These are phyloP conservation scores for Lepidothrix coronata DNA, from an alignment of 2,113 vertebrate genomes.

Conservation along the genomic window DNA sequence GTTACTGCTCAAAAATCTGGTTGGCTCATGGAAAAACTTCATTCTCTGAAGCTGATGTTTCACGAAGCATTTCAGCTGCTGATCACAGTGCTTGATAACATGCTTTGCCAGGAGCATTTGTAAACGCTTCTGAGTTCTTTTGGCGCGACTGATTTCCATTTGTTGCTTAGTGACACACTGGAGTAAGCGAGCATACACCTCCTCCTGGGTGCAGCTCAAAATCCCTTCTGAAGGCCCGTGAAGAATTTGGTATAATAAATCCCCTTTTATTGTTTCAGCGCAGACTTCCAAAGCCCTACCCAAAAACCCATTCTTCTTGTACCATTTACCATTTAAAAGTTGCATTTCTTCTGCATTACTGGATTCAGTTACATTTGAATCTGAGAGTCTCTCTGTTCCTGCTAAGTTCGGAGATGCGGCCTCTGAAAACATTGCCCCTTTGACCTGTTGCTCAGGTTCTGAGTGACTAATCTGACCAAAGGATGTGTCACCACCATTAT, in stretches of 20 bases:
- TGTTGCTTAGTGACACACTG: conserved; percentile 79
- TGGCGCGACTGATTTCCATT: conserved; percentile 75
- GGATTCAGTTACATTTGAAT: conserved; percentile 61
- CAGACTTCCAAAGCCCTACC: conserved; percentile 58
- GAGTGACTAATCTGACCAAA: conserved; percentile 69
- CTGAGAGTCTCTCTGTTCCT: conserved; percentile 57
- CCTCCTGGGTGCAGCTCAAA: conserved; percentile 45
- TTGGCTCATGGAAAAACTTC: conserved; percentile 58
- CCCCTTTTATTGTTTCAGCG: conserved; percentile 58
- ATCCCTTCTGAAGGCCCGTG: conserved; percentile 48
- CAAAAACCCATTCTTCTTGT: conserved; percentile 68
- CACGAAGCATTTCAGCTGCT: conserved; percentile 82
- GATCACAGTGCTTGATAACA: conserved; percentile 78
- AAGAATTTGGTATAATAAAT: conserved; percentile 62
- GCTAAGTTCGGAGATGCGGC: conserved; percentile 38
- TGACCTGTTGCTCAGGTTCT: conserved; percentile 72
- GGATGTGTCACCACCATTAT: conserved; percentile 65
- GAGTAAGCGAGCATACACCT: conserved; percentile 71
- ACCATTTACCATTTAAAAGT: conserved; percentile 66
- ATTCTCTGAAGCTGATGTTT: conserved; percentile 67
- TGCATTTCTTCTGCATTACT: conserved; percentile 57
- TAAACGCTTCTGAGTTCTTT: conserved; percentile 81
- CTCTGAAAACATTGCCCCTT: conserved; percentile 62
- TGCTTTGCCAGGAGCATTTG: conserved; percentile 84
- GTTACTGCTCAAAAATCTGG: conserved; percentile 34